These are phyloP conservation scores for Alviniconcha marisindica DNA, from an alignment of 1,140 invertebrate genomes.

Conservation along the genomic window DNA sequence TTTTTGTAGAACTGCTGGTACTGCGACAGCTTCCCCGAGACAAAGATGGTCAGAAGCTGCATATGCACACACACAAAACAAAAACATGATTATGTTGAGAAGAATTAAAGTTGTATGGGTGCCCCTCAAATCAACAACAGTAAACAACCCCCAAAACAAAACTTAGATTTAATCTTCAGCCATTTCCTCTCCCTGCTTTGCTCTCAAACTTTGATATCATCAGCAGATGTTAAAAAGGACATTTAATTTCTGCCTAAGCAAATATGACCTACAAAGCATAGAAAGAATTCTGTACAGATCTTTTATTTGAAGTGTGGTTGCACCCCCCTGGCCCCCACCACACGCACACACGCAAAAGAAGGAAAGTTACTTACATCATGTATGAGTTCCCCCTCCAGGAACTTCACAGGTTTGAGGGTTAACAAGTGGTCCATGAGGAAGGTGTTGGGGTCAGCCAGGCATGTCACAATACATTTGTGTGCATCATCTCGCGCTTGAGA, in stretches of 20 bases:
- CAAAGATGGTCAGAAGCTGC: conserved; percentile 93
- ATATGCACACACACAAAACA: conserved; percentile 46
- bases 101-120: too few relatives aligned
- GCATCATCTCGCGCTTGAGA: conserved; percentile 97
- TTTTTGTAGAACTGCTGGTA: conserved; percentile 95
- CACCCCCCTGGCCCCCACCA: too few relatives aligned
- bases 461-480: conserved; percentile 95
- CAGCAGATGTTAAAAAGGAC: too few relatives aligned
- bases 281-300: too few relatives aligned
- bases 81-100: conserved; percentile 24
- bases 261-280: too few relatives aligned
- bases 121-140: not conserved
- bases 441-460: conserved; percentile 94
- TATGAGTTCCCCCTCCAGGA: conserved; percentile 95
- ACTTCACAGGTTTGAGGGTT: conserved; percentile 94
- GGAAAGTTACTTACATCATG: conserved; percentile 82
- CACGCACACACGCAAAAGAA: too few relatives aligned
- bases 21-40: conserved; percentile 92
- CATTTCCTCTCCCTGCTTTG: too few relatives aligned
- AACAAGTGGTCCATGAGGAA: conserved; percentile 96
- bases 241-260: too few relatives aligned
- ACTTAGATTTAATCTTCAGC: too few relatives aligned
- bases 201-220: too few relatives aligned
- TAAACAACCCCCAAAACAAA: not conserved
- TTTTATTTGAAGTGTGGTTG: too few relatives aligned